Evolutionary conservation across 2,888 invertebrate species (phyloP).

Genomic region (Noctua pronuba): DNA sequence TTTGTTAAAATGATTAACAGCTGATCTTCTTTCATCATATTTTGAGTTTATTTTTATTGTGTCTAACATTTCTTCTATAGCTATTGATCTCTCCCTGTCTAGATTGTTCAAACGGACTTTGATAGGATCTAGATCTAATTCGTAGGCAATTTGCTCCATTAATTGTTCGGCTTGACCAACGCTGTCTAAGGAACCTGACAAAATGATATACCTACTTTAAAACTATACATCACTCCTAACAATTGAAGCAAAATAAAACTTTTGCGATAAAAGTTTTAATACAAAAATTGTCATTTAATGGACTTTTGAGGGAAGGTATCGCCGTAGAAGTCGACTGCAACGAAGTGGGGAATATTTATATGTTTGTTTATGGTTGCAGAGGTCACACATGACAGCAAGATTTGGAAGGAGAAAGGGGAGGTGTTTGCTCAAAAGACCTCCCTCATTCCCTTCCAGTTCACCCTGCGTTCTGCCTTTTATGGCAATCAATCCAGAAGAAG

Average conservation of each 20-base stretch:
- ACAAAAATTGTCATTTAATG: not conserved
- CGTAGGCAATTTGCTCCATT: conserved; percentile 91
- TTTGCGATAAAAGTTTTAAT: not conserved
- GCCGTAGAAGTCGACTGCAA: not conserved
- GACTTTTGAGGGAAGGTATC: not conserved
- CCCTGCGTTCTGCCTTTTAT: not conserved
- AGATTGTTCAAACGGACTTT: conserved; percentile 90
- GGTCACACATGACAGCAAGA: not conserved
- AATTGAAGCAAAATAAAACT: not conserved
- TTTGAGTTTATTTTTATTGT: conserved; percentile 88
- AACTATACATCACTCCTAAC: not conserved
- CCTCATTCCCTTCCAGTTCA: not conserved
- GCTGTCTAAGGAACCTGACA: conserved; percentile 87
- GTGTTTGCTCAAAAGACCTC: no score
- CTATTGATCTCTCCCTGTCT: conserved; percentile 65
- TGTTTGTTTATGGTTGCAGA: not conserved
- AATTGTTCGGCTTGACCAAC: conserved; percentile 90
- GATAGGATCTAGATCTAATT: conserved; percentile 88
- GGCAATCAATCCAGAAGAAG: not conserved
- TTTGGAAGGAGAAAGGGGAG: not conserved
- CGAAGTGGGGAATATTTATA: not conserved
- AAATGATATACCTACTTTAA: not conserved
- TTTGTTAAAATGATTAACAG: conserved; percentile 89
- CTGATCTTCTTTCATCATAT: conserved; percentile 85
- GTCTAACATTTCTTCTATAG: conserved; percentile 85